Percentiles rank a stretch among this genome's conserved stretches.
These are phyloP conservation scores for Poecilia velifera DNA, from an alignment of 2,797 vertebrate species.

Conservation along the genomic window DNA sequence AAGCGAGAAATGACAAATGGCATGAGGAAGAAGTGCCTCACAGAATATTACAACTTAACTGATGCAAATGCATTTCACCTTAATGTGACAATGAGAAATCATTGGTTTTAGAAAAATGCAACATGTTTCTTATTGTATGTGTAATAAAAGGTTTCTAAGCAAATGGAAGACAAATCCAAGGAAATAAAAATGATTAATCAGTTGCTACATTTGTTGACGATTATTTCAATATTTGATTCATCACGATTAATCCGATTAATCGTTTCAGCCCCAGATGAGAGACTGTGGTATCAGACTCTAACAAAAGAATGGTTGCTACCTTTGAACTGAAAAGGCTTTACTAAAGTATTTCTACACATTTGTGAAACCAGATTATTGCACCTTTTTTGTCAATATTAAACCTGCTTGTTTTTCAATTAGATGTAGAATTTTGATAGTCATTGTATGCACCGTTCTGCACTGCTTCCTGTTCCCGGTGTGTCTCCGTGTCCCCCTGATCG, in stretches of 20 bases:
- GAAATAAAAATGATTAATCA: background rate
- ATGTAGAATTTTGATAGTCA: background rate
- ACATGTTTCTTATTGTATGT: background rate
- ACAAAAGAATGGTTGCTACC: background rate
- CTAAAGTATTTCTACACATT: background rate
- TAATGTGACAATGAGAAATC: background rate
- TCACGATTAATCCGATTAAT: too few species aligned
- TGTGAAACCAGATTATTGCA: background rate
- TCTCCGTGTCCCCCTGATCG: constrained; percentile 1
- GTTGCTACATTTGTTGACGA: too few species aligned
- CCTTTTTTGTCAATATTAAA: background rate
- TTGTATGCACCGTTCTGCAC: background rate
- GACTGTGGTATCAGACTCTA: background rate
- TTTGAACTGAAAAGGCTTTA: background rate
- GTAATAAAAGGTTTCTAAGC: background rate
- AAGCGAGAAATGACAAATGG: background rate
- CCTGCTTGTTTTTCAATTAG: background rate
- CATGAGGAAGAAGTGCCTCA: background rate
- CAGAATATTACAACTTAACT: background rate
- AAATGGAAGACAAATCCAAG: background rate
- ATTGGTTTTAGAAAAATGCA: background rate
- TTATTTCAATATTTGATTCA: too few species aligned
- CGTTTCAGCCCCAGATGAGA: background rate
- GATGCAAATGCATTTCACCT: background rate
- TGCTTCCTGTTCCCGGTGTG: background rate